Conservation (phyloP, 2,113 vertebrate species). For the Poecilia latipinna region DNA sequence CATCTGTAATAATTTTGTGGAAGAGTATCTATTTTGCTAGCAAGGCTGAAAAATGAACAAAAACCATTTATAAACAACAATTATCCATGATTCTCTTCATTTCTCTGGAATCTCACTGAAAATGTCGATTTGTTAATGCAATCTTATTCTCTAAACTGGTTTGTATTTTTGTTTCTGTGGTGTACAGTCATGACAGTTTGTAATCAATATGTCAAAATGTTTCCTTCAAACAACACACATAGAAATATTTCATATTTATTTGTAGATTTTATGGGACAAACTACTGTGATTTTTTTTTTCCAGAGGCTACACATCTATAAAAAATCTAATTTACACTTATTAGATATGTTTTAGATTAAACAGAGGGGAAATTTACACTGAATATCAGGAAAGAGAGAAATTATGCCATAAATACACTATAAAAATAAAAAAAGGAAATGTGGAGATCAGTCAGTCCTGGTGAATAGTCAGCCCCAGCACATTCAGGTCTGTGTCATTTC, state of each 20-base stretch:
- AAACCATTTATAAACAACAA: background rate
- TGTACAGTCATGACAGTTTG: background rate
- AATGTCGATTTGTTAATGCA: background rate
- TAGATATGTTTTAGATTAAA: slow-evolving; percentile 49
- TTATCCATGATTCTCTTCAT: background rate
- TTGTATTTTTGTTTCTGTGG: too few relatives aligned
- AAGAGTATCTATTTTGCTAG: background rate
- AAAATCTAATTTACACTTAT: slow-evolving; percentile 36
- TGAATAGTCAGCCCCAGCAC: slow-evolving; percentile 43
- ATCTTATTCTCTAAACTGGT: background rate
- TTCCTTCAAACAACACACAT: background rate
- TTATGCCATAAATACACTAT: slow-evolving; percentile 62
- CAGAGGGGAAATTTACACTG: slow-evolving; percentile 26
- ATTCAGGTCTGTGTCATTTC: slow-evolving; percentile 45
- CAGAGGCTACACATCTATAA: slow-evolving; percentile 51
- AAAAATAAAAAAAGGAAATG: slow-evolving; percentile 57
- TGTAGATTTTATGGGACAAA: slow-evolving; percentile 51
- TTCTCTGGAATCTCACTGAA: background rate
- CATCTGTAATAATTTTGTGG: background rate
- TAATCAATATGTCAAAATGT: background rate
- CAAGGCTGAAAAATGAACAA: background rate
- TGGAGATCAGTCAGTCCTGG: slow-evolving; percentile 40
- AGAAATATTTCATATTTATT: slow-evolving; percentile 73
- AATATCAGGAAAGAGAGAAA: slow-evolving; percentile 45
- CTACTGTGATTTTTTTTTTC: slow-evolving; percentile 21